Conservation (phyloP, 2,113 vertebrate species). For the Tiliqua scincoides region DNA sequence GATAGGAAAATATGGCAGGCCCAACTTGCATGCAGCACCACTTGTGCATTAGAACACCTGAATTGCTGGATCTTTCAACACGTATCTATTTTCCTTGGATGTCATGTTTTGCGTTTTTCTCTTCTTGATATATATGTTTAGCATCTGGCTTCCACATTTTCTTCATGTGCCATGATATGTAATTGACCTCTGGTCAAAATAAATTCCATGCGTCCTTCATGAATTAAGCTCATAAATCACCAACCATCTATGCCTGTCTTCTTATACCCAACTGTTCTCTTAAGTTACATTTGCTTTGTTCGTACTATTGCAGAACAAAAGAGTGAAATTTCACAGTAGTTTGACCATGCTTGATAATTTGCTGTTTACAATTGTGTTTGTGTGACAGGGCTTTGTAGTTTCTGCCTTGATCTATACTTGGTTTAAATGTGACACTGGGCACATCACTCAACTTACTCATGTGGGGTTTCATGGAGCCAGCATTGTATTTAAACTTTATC, state of each 20-base stretch:
- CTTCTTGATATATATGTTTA: neutral
- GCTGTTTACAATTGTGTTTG: neutral
- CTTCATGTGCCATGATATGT: neutral
- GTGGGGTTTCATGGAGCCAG: no score
- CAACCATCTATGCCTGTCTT: neutral
- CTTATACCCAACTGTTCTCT: neutral
- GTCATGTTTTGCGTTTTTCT: neutral
- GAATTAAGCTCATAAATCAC: neutral
- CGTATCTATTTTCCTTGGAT: neutral
- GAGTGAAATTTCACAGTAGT: neutral
- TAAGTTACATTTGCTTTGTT: neutral
- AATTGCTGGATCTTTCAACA: neutral
- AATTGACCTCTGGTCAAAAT: fast-evolving
- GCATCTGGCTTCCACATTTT: neutral
- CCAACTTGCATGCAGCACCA: neutral
- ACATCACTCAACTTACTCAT: no score
- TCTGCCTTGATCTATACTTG: neutral
- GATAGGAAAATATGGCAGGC: neutral
- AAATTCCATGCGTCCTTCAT: neutral
- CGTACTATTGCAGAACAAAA: neutral
- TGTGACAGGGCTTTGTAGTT: neutral
- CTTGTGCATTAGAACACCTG: neutral
- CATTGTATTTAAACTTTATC: neutral
- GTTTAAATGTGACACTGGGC: neutral
- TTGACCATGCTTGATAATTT: neutral